Base-by-base conservation (phyloP, 2,113 vertebrate species). In the Callithrix jacchus region DNA sequence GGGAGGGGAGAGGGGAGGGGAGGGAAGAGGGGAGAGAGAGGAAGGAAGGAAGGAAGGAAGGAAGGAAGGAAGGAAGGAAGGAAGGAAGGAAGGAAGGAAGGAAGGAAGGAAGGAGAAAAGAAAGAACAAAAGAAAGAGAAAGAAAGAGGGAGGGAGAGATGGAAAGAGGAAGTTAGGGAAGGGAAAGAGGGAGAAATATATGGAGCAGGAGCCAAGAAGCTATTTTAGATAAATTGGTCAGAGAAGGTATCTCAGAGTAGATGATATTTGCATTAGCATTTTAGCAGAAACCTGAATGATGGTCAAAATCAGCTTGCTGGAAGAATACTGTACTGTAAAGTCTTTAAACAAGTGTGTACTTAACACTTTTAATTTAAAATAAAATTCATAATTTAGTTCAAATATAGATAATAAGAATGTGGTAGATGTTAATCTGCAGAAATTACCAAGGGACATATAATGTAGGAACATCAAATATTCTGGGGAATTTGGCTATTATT, bases 21-120 rank as follows among this genome's bases (percentile, higher is more conserved):
- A 56, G 20, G n/a, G n/a, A n/a, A 17, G 13, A 14, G 13, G 2
- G 13, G 49, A 4, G 4, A 17, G 49, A 3, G 4, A 13, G 49
- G 3, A 4, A 16, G 49, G 3, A 0, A 52, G 16, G 16, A 3
- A 0, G 8, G 2, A 1, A 9, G 3, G 47, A 13, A 56, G 20
- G 8, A 56, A 58, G 21, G 7, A n/a, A n/a, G n/a, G 56, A 23
- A 8, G 3, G 8, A 56, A 35, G 30, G 42, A 82, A 17, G 30
- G 52, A 61, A 23, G 1, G 3, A 61, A 9, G 3, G 47, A 13
- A 56, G 20, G 8, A 56, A 58, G 21, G 56, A 23, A 8, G 3
- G 8, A 56, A 35, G 30, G 42, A 82, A 17, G 30, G 52, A 61
- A 23, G 1, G 3, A 61, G 25, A 11, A 0, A 5, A 30, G 58